phyloP scores from a whole-genome alignment of 2,113 vertebrate species.

The Phocoena phocoena region DNA sequence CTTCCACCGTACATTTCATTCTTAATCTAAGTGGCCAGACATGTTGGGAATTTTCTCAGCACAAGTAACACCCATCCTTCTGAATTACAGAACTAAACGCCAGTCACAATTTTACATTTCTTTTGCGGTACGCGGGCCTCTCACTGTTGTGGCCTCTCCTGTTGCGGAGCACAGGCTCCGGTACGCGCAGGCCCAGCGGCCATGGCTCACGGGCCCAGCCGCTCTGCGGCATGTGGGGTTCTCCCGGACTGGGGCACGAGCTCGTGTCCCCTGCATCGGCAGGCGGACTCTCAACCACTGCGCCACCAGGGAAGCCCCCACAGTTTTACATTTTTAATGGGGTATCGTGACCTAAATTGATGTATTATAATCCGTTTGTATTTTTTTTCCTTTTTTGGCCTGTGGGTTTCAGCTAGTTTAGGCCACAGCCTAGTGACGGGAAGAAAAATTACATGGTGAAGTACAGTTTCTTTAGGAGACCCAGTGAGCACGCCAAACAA shows the following conservation, averaged over 20 bases:
- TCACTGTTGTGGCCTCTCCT: too few species aligned
- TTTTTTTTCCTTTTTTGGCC: background rate
- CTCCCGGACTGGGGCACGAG: fast-evolving
- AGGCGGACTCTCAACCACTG: too few species aligned
- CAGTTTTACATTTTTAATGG: background rate
- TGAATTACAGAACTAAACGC: background rate
- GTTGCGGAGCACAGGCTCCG: too few species aligned
- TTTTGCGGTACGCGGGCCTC: too few species aligned
- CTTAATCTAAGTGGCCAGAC: background rate
- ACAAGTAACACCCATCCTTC: background rate
- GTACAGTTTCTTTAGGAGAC: background rate
- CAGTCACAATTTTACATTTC: too few species aligned
- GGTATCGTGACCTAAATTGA: background rate
- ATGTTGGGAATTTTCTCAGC: background rate
- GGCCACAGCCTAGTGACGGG: background rate
- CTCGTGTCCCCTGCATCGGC: too few species aligned
- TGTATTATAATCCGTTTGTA: background rate
- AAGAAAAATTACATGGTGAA: background rate
- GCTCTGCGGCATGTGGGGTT: fast-evolving
- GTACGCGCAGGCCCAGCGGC: too few species aligned
- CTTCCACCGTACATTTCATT: fast-evolving
- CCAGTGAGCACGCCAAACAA: background rate
- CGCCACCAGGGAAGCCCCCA: too few species aligned
- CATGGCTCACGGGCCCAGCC: too few species aligned
- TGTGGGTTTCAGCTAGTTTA: background rate